Base-by-base conservation (phyloP, 2,797 vertebrate genomes). In the Euthynnus affinis region DNA sequence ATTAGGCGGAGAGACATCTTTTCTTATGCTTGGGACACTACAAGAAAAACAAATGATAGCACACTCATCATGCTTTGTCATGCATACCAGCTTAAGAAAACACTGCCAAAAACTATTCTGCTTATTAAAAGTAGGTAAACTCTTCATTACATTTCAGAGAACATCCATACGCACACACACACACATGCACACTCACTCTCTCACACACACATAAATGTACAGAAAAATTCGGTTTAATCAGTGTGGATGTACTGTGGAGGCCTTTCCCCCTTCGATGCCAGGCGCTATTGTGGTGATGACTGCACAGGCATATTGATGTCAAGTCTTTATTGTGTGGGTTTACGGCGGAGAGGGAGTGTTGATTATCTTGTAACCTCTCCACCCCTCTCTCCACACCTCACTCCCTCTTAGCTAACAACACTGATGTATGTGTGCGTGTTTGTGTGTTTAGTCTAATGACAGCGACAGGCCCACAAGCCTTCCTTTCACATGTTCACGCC, bases 241-340 rank as follows among this genome's bases (percentile, higher is more conserved):
- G 85, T 62, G 83, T 20, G 76, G 87, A 88, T 84, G 83, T 84
- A 85, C 80, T 71, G 77, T 40, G 71, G 76, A 75, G 79, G 63
- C 84, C 84, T 65, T 86, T 81, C 75, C 76, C 88, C 71, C 82
- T 27, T 55, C 37, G 42, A 73, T 85, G 81, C 87, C 88, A 84
- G 86, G 55, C 76, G 17, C 71, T 66, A 77, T 86, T 82, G 78
- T 71, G 84, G 59, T 84, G 85, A 91, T 72, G 86, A 80, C 87
- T 85, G 82, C 85, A 25, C 66, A 87, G 89, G 87, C 86, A 90
- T 91, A 91, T 87, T 89, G 88, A 92, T 92, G 89, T 86, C 88
- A 89, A 80, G 80, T 81, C 89, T 92, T 91, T 91, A 91, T 88
- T 90, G 87, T 91, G 82, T 88, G 87, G 91, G 87, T 90, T 89